Base-by-base conservation (phyloP, 53 echinoderm and acorn worm genomes). In the Luidia sarsii region DNA sequence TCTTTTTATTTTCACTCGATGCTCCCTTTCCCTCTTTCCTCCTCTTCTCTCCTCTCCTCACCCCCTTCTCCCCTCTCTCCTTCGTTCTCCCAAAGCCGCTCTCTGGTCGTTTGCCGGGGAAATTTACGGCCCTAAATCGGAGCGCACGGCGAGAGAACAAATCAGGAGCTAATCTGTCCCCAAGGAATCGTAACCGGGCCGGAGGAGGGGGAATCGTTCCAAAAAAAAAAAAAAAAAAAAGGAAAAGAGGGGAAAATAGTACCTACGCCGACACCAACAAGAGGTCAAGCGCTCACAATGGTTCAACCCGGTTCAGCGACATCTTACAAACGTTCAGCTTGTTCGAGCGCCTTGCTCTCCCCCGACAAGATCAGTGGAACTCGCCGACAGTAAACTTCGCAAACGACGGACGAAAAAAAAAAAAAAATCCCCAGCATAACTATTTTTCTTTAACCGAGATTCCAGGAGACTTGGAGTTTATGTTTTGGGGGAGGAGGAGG, bases 131-230 rank as follows among this genome's bases (percentile, higher is more conserved):
- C 73, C 46, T 24, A 64, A 32, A 18, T 18, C 60, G 62, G 64
- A 65, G 48, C 50, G 38, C 72, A 19, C 24, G 46, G 68, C n/a
- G 38, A 84, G 29, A 41, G 73, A 37, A 84, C 84, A 84, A 84
- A 84, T 84, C 64, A 64, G 43, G 62, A 23, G 65, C 72, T 84
- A 84, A 84, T 84, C 63, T 73, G 64, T 84, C 84, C 84, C 84
- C 50, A 72, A 70, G 84, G 84, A 43, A 51, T 55, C 22, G 50
- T 71, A 72, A 84, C 54, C 34, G 43, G 63, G 72, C 60, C 27
- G 68, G 82, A 41, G 25, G 60, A 43, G 30, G 41, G 46, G 46
- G 60, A 33, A 60, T 45, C n/a, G n/a, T n/a, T n/a, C n/a, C n/a
- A n/a, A n/a, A n/a, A n/a, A n/a, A n/a, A n/a, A n/a, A n/a, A n/a